These are phyloP conservation scores for Vireo altiloquus DNA, from an alignment of 2,113 vertebrate genomes.

Conservation along the genomic window DNA sequence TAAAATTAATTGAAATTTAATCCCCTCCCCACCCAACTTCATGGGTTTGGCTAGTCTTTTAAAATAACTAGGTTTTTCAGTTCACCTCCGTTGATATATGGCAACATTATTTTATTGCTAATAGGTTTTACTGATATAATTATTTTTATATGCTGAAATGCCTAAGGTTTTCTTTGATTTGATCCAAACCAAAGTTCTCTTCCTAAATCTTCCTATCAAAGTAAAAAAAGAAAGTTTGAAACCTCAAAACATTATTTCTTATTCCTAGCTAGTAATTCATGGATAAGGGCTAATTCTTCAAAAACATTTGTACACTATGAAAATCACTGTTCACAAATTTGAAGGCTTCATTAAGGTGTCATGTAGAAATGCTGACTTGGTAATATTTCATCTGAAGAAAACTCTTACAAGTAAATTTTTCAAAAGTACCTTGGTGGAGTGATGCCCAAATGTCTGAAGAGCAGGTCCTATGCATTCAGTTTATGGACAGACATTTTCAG, in stretches of 20 bases:
- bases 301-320: background rate
- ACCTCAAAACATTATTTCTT: background rate
- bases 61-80: background rate
- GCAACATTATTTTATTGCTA: background rate
- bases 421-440: background rate
- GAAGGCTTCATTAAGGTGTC: background rate
- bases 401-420: background rate
- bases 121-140: background rate
- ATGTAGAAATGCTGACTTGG: background rate
- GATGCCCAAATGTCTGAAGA: background rate
- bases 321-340: background rate
- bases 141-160: background rate
- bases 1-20: background rate
- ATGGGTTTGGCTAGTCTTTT: background rate
- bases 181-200: background rate
- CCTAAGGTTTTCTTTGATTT: background rate
- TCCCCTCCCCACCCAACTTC: rapidly evolving
- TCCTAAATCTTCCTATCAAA: background rate
- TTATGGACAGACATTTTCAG: background rate
- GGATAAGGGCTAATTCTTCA: background rate
- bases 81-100: background rate
- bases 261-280: background rate
- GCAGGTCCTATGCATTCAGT: background rate
- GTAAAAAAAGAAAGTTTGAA: background rate
- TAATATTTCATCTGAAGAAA: background rate